Evolutionary conservation across 1,140 invertebrate genomes (phyloP).

Genomic region (Cotesia chilonis): DNA sequence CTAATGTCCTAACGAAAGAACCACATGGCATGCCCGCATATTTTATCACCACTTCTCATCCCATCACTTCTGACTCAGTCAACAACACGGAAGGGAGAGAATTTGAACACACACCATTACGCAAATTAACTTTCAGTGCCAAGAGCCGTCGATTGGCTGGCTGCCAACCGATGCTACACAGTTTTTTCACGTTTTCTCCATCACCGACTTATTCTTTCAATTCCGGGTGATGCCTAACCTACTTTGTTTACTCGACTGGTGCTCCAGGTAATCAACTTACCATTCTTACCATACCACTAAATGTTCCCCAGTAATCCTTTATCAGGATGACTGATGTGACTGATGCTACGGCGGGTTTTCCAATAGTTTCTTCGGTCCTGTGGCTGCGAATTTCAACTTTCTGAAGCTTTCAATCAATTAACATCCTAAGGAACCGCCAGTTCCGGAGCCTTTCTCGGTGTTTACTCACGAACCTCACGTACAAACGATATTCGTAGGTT

Average conservation of each 20-base stretch:
- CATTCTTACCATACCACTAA: too few species aligned
- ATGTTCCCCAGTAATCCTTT: constrained; percentile 50
- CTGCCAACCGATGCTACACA: constrained; percentile 44
- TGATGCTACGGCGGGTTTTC: constrained; percentile 47
- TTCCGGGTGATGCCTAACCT: not conserved
- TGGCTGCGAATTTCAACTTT: not conserved
- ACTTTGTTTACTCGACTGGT: constrained; percentile 9
- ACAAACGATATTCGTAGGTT: constrained; percentile 60
- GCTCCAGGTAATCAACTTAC: constrained; percentile 42
- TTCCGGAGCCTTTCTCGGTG: constrained; percentile 40
- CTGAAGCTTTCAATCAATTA: not conserved
- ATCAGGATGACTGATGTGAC: constrained; percentile 48
- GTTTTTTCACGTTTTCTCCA: constrained; percentile 17
- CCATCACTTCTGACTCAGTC: constrained; percentile 21
- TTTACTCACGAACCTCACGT: constrained; percentile 65
- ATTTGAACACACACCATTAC: constrained; percentile 55
- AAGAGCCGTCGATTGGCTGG: constrained; percentile 48
- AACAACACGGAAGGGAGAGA: constrained; percentile 28
- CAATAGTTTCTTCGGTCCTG: constrained; percentile 4
- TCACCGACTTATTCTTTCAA: constrained; percentile 22
- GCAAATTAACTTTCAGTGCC: constrained; percentile 56
- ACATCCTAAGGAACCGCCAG: too few species aligned
- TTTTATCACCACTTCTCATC: not conserved
- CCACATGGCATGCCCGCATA: not conserved
- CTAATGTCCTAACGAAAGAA: too few species aligned